Base-by-base conservation (phyloP, 2,888 invertebrate genomes). In the Mythimna loreyi region DNA sequence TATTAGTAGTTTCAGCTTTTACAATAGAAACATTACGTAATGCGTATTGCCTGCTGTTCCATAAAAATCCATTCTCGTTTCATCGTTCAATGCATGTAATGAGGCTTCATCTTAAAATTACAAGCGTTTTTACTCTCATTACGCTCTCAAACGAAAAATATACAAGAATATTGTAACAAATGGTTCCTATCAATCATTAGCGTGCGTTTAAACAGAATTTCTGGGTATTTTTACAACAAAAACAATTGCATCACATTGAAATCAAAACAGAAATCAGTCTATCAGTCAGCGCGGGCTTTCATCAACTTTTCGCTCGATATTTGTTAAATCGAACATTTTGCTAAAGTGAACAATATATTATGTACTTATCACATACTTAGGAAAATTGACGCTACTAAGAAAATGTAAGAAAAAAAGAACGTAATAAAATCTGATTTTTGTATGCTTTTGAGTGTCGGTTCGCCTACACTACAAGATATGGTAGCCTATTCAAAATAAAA, bases 191-290 rank as follows among this genome's bases (percentile, higher is more conserved):
- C 84, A 80, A 84, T 84, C 84, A 82, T 66, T 82, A 67, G 68
- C 49, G 7, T 21, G 55, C 52, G 61, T 67, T 66, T 62, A 59
- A 69, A 75, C 75, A 62, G 57, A 67, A 58, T 65, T 82, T 76
- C 80, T 65, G 40, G 68, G 60, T 83, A 83, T 83, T 83, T 83
- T 82, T 73, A 75, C 78, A 80, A 75, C 80, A 74, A 75, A 79
- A 82, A 84, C 82, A 79, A 64, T 81, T 77, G 69, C 75, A 83
- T 80, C 78, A 78, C 70, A 78, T 61, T 45, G 49, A 62, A 75
- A 84, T 84, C 67, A 80, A 74, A 78, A 78, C 78, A 74, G 47
- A 80, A 68, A 76, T 78, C 82, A 72, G 66, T 73, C 70, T 67
- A 75, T 72, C 84, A 63, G 67, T 72, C 75, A 43, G 56, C 75